Conservation (phyloP, 2,797 vertebrate genomes). For the Smutsia temminckii region DNA sequence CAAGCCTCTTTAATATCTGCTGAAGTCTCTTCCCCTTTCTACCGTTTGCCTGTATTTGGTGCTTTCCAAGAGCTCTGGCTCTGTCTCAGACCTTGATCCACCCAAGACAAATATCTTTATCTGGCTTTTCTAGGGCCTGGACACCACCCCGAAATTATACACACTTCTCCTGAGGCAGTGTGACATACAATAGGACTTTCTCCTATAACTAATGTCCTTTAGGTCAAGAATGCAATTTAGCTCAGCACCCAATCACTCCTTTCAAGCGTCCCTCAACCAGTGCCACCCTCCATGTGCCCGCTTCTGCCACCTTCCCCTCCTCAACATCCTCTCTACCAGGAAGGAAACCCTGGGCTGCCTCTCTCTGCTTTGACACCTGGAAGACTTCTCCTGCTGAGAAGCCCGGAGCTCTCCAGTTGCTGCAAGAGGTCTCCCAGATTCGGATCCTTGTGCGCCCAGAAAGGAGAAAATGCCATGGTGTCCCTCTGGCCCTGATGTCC, state of each 20-base stretch:
- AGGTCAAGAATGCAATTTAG: not conserved
- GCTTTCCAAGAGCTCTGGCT: not conserved
- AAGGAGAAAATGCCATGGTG: not conserved
- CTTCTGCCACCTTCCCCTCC: not conserved
- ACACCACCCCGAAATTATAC: not conserved
- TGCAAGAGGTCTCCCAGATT: not conserved
- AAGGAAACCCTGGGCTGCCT: not conserved
- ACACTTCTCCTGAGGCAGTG: accelerated
- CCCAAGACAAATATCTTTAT: not conserved
- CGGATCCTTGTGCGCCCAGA: not conserved
- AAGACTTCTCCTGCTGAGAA: not conserved
- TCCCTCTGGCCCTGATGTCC: not conserved
- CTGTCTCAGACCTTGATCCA: not conserved
- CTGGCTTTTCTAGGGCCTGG: not conserved
- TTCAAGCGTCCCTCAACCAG: accelerated
- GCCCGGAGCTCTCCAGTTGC: not conserved
- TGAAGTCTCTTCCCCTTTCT: not conserved
- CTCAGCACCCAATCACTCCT: accelerated
- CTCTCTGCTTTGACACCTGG: accelerated
- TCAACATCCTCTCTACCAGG: not conserved
- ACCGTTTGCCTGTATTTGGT: accelerated
- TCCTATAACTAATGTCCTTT: not conserved
- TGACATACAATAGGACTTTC: not conserved
- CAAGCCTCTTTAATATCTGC: not conserved
- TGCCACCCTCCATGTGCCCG: accelerated